Evolutionary conservation across 2,888 invertebrate genomes (phyloP), one percentile per base, ranked within the genome.

Genomic region (Limnephilus lunatus): DNA sequence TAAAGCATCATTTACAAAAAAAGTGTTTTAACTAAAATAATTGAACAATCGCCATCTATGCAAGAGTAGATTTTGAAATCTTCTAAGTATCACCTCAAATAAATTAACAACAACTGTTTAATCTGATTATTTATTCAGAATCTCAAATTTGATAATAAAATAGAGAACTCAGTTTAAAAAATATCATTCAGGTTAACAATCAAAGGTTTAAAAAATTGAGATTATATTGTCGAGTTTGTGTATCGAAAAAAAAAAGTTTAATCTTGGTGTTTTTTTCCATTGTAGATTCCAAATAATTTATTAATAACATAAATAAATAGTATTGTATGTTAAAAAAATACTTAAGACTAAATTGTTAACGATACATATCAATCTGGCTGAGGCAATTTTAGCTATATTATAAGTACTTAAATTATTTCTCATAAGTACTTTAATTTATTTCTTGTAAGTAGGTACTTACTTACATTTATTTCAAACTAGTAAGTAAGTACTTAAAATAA

Each of bases 281-380:
- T 86, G 44, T 44, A 86, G 11, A 39, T 86, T 86, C 14, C 48
- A 12, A 44, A 44, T 25, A 86, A n/a, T 86, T 44, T 94, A 94
- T 94, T 93, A 94, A 92, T 94, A 94, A 94, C 94, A 35, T 94
- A 94, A 68, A n/a, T 68, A 68, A 94, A 83, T 53, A 53, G 31
- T 85, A 89, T 31, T 89, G 82, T 89, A 89, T 48, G 48, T 88
- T 89, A 35, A 39, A 89, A 91, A 93, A 94, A 95, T 95, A 90
- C 94, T 94, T 95, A 95, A 95, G 95, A 95, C 95, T 95, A 94
- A 95, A 95, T 95, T 95, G 95, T 96, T 96, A 96, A 95, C 94
- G 95, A 95, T 95, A 96, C 95, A 96, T 96, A 96, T 96, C 96
- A 94, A 94, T 89, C 95, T 96, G 96, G 96, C 96, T 96, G 96